Conservation (phyloP, 2,113 vertebrate genomes). For the Setophaga kirtlandii region DNA sequence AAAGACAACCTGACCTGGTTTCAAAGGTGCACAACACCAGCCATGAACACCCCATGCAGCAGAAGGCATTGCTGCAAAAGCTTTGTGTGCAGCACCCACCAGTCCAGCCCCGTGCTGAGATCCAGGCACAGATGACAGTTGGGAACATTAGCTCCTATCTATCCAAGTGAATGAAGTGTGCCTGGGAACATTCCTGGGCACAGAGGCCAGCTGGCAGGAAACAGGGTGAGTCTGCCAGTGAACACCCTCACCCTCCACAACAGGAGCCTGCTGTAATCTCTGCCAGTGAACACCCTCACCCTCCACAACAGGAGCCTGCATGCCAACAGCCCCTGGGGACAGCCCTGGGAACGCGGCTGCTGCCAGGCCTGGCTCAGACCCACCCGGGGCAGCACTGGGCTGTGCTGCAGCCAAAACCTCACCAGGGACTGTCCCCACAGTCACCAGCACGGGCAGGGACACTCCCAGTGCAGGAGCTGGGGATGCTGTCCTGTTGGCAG, state of each 20-base stretch:
- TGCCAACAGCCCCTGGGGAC: background rate
- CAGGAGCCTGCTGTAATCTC: background rate
- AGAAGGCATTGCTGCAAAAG: background rate
- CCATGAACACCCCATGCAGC: rapidly evolving
- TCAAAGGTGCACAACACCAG: rapidly evolving
- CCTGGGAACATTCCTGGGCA: conserved; percentile 59
- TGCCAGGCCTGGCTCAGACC: background rate
- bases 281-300: no score
- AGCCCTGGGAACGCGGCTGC: background rate
- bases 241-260: conserved; percentile 34
- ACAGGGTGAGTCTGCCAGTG: background rate
- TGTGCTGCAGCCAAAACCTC: background rate
- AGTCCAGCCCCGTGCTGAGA: background rate
- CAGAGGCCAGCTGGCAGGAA: conserved; percentile 25
- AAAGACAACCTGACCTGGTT: background rate
- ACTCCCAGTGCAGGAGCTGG: background rate
- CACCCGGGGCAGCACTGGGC: background rate
- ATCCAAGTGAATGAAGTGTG: conserved; percentile 26
- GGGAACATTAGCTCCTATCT: conserved; percentile 1
- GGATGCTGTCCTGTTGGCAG: background rate
- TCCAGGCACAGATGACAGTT: background rate
- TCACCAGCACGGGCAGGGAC: background rate
- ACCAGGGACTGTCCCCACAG: background rate
- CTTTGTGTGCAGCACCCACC: background rate
- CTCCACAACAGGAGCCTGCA: background rate